Evolutionary conservation across 2,888 invertebrate species (phyloP), one percentile per base, ranked within the genome.

Genomic region (Microctonus aethiopoides): DNA sequence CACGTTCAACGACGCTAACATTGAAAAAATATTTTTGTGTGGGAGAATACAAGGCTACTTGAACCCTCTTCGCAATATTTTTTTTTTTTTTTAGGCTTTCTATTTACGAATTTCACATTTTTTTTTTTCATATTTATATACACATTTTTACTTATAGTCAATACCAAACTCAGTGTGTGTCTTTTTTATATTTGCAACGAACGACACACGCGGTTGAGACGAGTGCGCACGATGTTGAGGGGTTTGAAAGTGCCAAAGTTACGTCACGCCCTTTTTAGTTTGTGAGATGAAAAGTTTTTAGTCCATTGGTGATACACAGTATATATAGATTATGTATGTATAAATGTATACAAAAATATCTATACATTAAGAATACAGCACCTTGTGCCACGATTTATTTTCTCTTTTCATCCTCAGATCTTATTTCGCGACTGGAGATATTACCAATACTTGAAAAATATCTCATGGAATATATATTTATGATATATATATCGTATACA

Each of bases 21-120:
- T 57, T 66, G 70, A 51, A 10, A 74, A 67, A 68, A 65, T 39
- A 13, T 36, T n/a, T 57, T 11, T 20, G 11, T 41, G 39, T 54
- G 20, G 29, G 54, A 65, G 65, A 39, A 67, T 26, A 46, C 51
- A 29, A 41, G 41, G 46, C 61, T 22, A 61, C 65, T 65, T 65
- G 60, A 32, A 61, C 59, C 70, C 60, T 67, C 61, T 52, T 69
- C 70, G 67, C 39, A 61, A 56, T 46, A 6, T 10, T 46, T 46
- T 20, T 46, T 46, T 16, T 46, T 46, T 41, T 61, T 67, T 72
- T 69, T 72, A 70, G 69, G 75, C 72, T 78, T 76, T 74, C 75
- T 77, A 74, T 76, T 76, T 75, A 74, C 76, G 75, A 74, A 76
- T 77, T 75, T 75, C 69, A 46, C 64, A 29, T 70, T 61, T 70